Percentiles rank a stretch among this genome's conserved stretches.
Conservation (phyloP, 2,888 invertebrate species). For the Sisyra nigra region DNA sequence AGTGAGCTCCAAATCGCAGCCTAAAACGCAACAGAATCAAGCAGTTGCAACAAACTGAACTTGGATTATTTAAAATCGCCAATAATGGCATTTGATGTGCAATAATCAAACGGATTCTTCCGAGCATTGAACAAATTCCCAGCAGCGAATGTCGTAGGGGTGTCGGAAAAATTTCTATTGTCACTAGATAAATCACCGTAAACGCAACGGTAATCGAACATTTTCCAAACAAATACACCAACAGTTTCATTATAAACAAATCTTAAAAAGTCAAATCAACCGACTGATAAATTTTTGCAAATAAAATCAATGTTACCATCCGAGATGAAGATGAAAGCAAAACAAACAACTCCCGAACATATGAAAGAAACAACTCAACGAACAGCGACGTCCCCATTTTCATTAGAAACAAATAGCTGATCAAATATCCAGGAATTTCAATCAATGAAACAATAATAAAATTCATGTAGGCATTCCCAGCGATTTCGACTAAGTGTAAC, state of each 20-base stretch:
- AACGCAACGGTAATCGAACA: conserved; percentile 48
- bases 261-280: not conserved
- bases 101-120: conserved; percentile 44
- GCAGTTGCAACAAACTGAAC: not conserved
- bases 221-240: conserved; percentile 43
- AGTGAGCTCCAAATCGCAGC: conserved; percentile 23
- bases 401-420: conserved; percentile 45
- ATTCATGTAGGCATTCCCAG: conserved; percentile 63
- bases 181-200: conserved; percentile 46
- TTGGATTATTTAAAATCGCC: conserved; percentile 23
- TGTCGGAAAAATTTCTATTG: conserved; percentile 53
- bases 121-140: conserved; percentile 46
- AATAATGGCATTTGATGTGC: conserved; percentile 52
- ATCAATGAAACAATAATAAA: conserved; percentile 50
- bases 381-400: conserved; percentile 42
- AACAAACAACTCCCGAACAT: conserved; percentile 41
- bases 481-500: conserved; percentile 56
- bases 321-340: not conserved
- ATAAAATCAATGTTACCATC: conserved; percentile 8
- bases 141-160: conserved; percentile 41
- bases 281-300: not conserved
- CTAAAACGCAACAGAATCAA: too few species aligned
- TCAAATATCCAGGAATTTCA: conserved; percentile 57
- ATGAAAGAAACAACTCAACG: conserved; percentile 43
- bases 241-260: conserved; percentile 19